A percentile compares a stretch with the other conserved stretches of the same genome.
phyloP scores from a whole-genome alignment of 2,113 vertebrate species.

The Oriolus oriolus region DNA sequence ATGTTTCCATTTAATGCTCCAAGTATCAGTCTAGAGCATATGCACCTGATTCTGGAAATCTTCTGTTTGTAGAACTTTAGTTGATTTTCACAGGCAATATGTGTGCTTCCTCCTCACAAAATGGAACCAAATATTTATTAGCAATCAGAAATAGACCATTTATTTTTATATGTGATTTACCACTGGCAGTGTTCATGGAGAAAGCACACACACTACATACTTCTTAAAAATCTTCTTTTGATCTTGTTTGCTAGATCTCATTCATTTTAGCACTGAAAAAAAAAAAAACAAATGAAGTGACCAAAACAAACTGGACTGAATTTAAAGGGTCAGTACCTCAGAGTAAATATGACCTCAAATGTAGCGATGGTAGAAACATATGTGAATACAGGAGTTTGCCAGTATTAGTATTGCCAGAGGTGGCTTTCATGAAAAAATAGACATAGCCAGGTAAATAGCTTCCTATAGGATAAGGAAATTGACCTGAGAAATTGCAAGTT shows the following conservation, averaged over 20 bases:
- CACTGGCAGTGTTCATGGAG: neutral
- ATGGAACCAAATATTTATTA: slow-evolving; percentile 1
- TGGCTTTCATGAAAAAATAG: neutral
- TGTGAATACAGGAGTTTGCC: neutral
- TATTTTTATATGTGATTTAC: neutral
- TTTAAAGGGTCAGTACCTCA: neutral
- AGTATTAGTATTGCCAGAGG: neutral
- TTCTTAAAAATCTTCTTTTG: neutral
- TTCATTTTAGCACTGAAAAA: neutral
- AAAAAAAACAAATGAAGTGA: neutral
- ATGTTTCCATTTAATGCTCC: neutral
- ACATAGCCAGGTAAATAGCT: neutral
- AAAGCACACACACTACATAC: neutral
- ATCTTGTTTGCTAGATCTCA: neutral
- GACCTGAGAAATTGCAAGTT: neutral
- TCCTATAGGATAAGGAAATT: neutral
- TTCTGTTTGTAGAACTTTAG: neutral
- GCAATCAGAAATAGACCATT: neutral
- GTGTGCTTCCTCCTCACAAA: neutral
- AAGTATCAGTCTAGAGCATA: neutral
- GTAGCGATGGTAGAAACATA: neutral
- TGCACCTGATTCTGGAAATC: neutral
- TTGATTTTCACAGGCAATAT: neutral
- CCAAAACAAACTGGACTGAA: neutral
- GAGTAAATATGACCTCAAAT: neutral